These are phyloP conservation scores for Pseudomyrmex flavicornis DNA, from an alignment of 1,140 invertebrate species.

Conservation along the genomic window DNA sequence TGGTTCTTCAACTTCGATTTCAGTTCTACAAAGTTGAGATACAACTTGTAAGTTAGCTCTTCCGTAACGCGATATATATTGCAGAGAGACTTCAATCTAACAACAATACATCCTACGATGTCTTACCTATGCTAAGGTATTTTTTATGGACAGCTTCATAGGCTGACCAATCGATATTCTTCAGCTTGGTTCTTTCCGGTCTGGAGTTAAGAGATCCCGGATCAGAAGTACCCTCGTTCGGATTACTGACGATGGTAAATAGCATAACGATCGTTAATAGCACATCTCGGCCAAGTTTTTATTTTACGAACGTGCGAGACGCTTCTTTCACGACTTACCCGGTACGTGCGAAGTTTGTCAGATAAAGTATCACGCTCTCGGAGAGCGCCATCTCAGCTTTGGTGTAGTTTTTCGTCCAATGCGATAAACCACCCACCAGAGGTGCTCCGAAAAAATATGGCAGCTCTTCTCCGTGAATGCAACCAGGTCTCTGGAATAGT, in stretches of 20 bases:
- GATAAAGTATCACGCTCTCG: conserved; percentile 96
- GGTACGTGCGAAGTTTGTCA: conserved; percentile 98
- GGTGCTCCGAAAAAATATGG: conserved; percentile 95
- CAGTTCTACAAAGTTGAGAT: conserved; percentile 87
- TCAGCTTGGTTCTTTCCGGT: conserved; percentile 91
- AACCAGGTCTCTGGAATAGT: conserved; percentile 90
- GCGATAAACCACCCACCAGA: conserved; percentile 91
- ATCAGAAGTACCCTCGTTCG: conserved; percentile 91
- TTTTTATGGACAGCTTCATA: conserved; percentile 97
- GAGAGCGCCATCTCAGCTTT: conserved; percentile 95
- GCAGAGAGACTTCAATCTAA: too few species aligned
- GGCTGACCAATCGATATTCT: conserved; percentile 95
- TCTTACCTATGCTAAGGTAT: conserved; percentile 94
- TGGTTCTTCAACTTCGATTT: conserved; percentile 96
- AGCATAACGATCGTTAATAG: conserved; percentile 31
- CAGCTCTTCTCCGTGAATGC: conserved; percentile 96
- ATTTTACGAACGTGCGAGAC: conserved; percentile 1
- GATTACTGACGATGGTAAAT: conserved; percentile 90
- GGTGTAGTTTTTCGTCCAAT: conserved; percentile 95
- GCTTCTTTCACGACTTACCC: conserved; percentile 90
- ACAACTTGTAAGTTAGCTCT: not conserved
- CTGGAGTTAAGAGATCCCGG: conserved; percentile 88
- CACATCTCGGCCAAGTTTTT: not conserved
- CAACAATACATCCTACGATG: too few species aligned
- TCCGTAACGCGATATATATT: too few species aligned